Base-by-base conservation (phyloP, 1,140 invertebrate species). In the Neodiprion lecontei region DNA sequence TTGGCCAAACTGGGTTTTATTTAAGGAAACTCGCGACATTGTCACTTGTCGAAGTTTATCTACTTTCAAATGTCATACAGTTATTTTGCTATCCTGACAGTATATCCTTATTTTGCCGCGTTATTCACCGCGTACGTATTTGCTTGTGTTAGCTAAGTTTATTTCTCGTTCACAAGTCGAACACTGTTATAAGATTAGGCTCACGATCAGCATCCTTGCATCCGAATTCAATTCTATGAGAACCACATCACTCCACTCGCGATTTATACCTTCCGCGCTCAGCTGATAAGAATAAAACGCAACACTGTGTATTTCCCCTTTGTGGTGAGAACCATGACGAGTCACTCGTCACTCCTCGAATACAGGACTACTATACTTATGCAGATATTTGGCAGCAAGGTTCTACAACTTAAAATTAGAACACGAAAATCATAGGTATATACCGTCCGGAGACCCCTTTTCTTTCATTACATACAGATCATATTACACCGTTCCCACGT, bases 21-120 rank as follows among this genome's bases (percentile, higher is more conserved):
- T 89, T 78, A 89, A 84, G 77, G 87, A 88, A 76, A 85, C 85
- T 76, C 87, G 84, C 83, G 88, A 89, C 88, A 89, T 88, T 82
- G 79, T 85, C 79, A 61, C 53, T 61, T 17, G 53, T 12, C n/a
- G n/a, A 61, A 5, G 53, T 61, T 61, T 1, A 40, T 40, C 53
- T 61, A 61, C 9, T 61, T 61, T 17, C n/a, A 61, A 61, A 61
- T 61, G 53, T 61, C 53, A 61, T 61, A 9, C 53, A 17, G 53
- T 61, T 17, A 61, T 17, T 61, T 61, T 9, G 28, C 28, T 40
- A 40, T 40, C 28, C 28, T 5, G 28, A 40, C 28, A 40, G 5
- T 40, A 40, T 40, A 3, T 40, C 5, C 28, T 40, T 40, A 40
- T 40, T 40, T 40, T 40, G 28, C 28, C 28, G 28, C 28, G 28